phyloP scores from a whole-genome alignment of 2,113 vertebrate genomes.

The Orientallactaga bullata region DNA sequence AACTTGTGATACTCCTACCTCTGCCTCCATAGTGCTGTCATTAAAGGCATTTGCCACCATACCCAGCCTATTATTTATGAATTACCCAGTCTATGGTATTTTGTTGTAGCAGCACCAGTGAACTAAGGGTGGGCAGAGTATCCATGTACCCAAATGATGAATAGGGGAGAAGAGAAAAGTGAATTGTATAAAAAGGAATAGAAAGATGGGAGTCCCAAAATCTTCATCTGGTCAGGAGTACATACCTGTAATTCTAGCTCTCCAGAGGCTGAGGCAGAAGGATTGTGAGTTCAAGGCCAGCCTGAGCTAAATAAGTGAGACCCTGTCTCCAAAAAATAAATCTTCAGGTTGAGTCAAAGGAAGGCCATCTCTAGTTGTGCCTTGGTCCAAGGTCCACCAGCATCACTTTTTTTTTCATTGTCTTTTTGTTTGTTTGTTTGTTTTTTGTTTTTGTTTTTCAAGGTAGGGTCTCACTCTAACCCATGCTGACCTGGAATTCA shows the following conservation, averaged over 20 bases:
- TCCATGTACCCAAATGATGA: background rate
- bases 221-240: background rate
- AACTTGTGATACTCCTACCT: too few relatives aligned
- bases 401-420: background rate
- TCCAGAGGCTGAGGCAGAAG: background rate
- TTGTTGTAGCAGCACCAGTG: background rate
- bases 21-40: too few relatives aligned
- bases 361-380: background rate
- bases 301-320: background rate
- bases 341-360: background rate
- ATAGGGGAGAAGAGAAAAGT: background rate
- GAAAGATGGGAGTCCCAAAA: background rate
- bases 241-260: background rate
- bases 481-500: too few relatives aligned
- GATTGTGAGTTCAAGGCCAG: background rate
- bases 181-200: background rate
- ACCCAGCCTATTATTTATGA: background rate
- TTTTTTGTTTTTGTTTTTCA: too few relatives aligned
- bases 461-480: too few relatives aligned
- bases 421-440: too few relatives aligned
- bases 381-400: background rate
- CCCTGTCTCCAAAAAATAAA: background rate
- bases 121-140: background rate
- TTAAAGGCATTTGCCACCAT: too few relatives aligned
- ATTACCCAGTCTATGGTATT: background rate